A percentile compares a stretch with the other conserved stretches of the same genome.
phyloP scores from a whole-genome alignment of 1,140 invertebrate genomes.

The Hycleus phaleratus region DNA sequence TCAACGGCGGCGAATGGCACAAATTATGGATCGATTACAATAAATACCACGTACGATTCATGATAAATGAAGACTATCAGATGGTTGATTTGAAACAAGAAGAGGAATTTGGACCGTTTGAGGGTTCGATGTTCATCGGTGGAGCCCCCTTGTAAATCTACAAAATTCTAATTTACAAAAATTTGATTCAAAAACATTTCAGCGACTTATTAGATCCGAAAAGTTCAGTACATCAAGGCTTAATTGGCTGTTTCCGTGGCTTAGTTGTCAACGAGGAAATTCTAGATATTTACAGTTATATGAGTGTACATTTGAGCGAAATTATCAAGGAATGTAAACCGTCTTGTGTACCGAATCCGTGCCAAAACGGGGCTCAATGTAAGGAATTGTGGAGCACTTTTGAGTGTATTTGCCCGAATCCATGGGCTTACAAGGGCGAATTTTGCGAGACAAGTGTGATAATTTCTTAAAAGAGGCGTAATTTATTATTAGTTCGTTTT shows the following conservation, averaged over 20 bases:
- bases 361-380: constrained; percentile 82
- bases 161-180: constrained; percentile 7
- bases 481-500: constrained; percentile 32
- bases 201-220: constrained; percentile 69
- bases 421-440: constrained; percentile 80
- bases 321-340: constrained; percentile 90
- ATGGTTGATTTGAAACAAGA: constrained; percentile 78
- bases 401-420: constrained; percentile 82
- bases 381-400: constrained; percentile 89
- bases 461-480: not conserved
- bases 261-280: constrained; percentile 86
- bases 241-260: constrained; percentile 89
- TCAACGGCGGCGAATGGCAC: constrained; percentile 91
- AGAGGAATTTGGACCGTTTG: constrained; percentile 84
- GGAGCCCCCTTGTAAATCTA: constrained; percentile 75
- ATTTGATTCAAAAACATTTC: constrained; percentile 24
- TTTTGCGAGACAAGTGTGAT: constrained; percentile 83
- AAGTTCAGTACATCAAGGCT: constrained; percentile 72
- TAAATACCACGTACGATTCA: constrained; percentile 87
- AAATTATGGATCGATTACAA: constrained; percentile 93
- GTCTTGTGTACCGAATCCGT: constrained; percentile 88
- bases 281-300: constrained; percentile 84
- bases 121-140: constrained; percentile 87
- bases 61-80: constrained; percentile 80
- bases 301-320: constrained; percentile 84